Conservation (phyloP, 2,797 vertebrate genomes). For the Steatocranus sp. region DNA sequence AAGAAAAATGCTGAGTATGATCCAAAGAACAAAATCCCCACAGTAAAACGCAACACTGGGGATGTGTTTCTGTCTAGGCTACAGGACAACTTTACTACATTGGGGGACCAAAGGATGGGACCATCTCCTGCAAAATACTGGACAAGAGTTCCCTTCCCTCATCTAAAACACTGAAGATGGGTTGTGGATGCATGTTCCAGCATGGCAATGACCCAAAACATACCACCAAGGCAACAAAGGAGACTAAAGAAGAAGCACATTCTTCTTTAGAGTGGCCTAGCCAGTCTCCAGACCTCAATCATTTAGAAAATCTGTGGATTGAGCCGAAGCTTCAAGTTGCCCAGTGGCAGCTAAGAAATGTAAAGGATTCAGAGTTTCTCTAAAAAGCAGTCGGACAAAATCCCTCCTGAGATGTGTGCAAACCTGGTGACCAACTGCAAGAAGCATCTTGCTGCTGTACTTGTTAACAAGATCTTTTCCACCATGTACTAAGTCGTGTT, state of each 20-base stretch:
- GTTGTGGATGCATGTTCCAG: background rate
- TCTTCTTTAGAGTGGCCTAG: background rate
- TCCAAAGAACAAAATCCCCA: background rate
- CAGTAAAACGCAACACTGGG: background rate
- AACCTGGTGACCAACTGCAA: background rate
- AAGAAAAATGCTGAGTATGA: background rate
- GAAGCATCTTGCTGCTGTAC: background rate
- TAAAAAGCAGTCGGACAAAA: background rate
- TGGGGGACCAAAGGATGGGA: background rate
- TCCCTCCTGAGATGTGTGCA: background rate
- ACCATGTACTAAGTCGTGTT: background rate
- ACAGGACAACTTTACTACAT: background rate
- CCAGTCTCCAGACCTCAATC: background rate
- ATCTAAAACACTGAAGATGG: background rate
- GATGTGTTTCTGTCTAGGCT: background rate
- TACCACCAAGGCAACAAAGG: background rate
- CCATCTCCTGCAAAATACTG: background rate
- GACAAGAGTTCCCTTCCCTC: background rate
- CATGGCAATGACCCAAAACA: background rate
- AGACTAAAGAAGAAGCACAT: background rate
- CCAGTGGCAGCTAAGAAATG: background rate
- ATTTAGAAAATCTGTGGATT: background rate
- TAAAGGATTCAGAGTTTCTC: background rate
- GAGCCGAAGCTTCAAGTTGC: background rate
- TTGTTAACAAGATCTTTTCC: background rate